Evolutionary conservation across 1,140 invertebrate species (phyloP), one percentile per base, ranked within the genome.

Genomic region (Reticulitermes speratus): DNA sequence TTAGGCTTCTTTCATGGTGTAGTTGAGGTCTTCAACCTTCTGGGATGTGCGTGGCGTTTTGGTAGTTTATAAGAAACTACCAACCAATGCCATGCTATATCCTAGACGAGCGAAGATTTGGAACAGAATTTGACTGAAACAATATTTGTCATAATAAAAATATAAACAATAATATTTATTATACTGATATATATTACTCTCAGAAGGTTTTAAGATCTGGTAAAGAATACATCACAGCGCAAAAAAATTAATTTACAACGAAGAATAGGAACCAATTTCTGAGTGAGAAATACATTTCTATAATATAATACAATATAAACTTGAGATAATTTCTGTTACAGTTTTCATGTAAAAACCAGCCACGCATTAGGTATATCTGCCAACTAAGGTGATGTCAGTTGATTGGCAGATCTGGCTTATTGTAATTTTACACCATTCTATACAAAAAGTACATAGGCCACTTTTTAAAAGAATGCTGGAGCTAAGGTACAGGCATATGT

Each of bases 251-350:
- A 75, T 75, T 75, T 75, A 30, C 65, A 75, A 75, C n/a, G 16
- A 75, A 75, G 65, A 25, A 75, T 75, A 75, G 65, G 65, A 75
- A 75, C 65, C n/a, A 75, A n/a, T 75, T 75, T 75, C n/a, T 75
- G 25, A 30, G n/a, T 75, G 65, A 75, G 14, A 30, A 75, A 75
- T 75, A 75, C 65, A 75, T 8, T 75, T 75, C 25, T 75, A 75
- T 75, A 75, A 75, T n/a, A 30, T 75, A 75, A 75, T 75, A 75
- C 65, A 75, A 75, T 30, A 38, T 38, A 38, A 38, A 38, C 65
- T 75, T 75, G 65, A 75, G 65, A 75, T 75, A 30, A 2, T 75
- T 30, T 55, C 7, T 8, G 65, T 75, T 30, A 30, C n/a, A 30
- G 0, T 30, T 75, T n/a, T 9, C 9, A 75, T 11, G 16, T 75